Evolutionary conservation across 2,797 vertebrate genomes (phyloP).

Genomic region (Melanotaenia maccullochi): DNA sequence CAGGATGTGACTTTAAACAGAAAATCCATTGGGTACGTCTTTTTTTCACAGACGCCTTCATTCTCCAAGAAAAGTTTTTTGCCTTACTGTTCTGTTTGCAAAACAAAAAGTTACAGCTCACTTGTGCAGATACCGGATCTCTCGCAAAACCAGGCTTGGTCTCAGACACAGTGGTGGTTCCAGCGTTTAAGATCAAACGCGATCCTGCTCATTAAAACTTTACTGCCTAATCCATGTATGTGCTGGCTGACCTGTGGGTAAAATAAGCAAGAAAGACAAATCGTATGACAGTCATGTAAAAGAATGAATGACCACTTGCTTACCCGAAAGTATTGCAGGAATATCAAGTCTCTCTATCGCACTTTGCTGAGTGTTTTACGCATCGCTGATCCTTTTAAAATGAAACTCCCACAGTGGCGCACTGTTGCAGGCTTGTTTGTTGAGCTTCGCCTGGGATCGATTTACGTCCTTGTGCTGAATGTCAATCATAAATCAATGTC

Average conservation of each 20-base stretch:
- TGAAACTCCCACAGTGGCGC: neutral
- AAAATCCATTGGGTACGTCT: neutral
- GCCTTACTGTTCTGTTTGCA: too few relatives aligned
- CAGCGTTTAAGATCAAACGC: neutral
- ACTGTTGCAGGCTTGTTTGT: neutral
- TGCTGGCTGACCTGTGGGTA: too few relatives aligned
- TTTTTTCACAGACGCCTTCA: neutral
- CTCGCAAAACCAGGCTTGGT: neutral
- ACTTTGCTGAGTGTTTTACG: neutral
- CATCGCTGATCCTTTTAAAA: neutral
- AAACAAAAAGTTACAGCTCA: neutral
- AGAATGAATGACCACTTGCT: constrained; percentile 8
- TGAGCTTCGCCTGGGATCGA: constrained; percentile 13
- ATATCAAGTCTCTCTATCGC: neutral
- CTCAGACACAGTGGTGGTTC: neutral
- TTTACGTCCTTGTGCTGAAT: constrained; percentile 29
- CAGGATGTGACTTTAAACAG: too few relatives aligned
- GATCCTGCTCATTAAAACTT: neutral
- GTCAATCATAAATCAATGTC: constrained; percentile 21
- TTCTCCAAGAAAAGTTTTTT: too few relatives aligned
- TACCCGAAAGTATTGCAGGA: constrained; percentile 40
- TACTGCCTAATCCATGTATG: neutral
- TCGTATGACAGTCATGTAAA: constrained; percentile 43
- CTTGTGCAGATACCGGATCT: neutral
- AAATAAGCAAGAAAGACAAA: constrained; percentile 1